Base-by-base conservation (phyloP, 2,888 invertebrate species). In the Blera fallax region DNA sequence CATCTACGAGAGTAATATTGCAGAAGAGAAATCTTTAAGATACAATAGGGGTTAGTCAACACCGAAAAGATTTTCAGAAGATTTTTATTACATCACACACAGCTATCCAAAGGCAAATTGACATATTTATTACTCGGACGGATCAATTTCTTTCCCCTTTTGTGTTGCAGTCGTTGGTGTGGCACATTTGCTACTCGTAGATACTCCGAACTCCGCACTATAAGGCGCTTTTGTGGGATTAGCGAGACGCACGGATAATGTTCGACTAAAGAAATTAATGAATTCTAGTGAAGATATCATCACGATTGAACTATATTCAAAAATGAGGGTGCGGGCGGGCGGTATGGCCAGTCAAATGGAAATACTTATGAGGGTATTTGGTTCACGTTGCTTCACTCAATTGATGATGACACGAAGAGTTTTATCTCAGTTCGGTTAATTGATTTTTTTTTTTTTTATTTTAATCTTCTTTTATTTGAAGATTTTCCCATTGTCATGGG, bases 261-360 rank as follows among this genome's bases (percentile, higher is more conserved):
- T 62, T 72, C 73, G 67, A 52, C 72, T 73, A 70, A 82, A 14
- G 82, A 82, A 73, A 82, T 87, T 78, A 87, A 87, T 87, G 87
- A 87, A 87, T 82, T 82, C 87, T 60, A 78, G 87, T 82, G 64
- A 77, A 87, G 87, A 87, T 87, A 82, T 87, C 81, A 85, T 85
- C 82, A 87, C 77, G 82, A 81, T 76, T 85, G 85, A 81, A 81
- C 81, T 70, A 60, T 70, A 67, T 85, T 72, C 65, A 60, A 70
- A 85, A 84, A 70, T 45, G 45, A 78, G 73, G 56, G 73, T 77
- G 85, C 81, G 85, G 81, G 84, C 70, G 69, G 56, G 65, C 62
- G 76, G 43, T 14, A 34, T 81, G 85, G 56, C 67, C 85, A 85
- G 67, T 85, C 72, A 77, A 64, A 67, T 81, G 81, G 85, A 85